Percentiles rank a stretch among this genome's conserved stretches.
Evolutionary conservation across 1,140 invertebrate genomes (phyloP).

Genomic region (Halyomorpha halys): DNA sequence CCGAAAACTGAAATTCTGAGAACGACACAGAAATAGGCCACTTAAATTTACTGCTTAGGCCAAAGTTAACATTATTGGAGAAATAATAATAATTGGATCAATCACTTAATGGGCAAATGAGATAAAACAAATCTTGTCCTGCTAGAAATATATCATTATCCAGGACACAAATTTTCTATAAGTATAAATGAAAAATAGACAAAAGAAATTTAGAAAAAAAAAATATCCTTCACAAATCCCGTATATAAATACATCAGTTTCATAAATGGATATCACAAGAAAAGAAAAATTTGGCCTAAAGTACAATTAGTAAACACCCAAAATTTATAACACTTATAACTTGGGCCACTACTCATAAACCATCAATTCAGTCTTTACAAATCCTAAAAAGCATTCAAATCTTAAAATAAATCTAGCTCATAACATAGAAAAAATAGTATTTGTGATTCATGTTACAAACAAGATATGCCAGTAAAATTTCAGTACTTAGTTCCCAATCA

Average conservation of each 20-base stretch:
- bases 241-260: background rate
- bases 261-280: background rate
- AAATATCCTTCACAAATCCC: constrained; percentile 16
- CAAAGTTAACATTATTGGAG: too few relatives aligned
- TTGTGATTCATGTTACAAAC: too few relatives aligned
- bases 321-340: constrained; percentile 6
- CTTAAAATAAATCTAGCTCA: constrained; percentile 1
- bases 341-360: constrained; percentile 13
- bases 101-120: too few relatives aligned
- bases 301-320: constrained; percentile 1
- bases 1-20: too few relatives aligned
- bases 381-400: constrained; percentile 14
- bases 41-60: too few relatives aligned
- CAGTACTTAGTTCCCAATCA: background rate
- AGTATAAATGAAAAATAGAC: too few relatives aligned
- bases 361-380: constrained; percentile 17
- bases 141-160: too few relatives aligned
- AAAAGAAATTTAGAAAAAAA: background rate
- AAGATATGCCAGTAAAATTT: too few relatives aligned
- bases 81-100: too few relatives aligned
- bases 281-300: constrained; percentile 14
- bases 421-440: background rate
- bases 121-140: too few relatives aligned
- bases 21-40: too few relatives aligned
- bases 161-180: too few relatives aligned